Percentiles rank a stretch among this genome's conserved stretches.
Evolutionary conservation across 2,113 vertebrate species (phyloP).

Genomic region (Damaliscus lunatus): DNA sequence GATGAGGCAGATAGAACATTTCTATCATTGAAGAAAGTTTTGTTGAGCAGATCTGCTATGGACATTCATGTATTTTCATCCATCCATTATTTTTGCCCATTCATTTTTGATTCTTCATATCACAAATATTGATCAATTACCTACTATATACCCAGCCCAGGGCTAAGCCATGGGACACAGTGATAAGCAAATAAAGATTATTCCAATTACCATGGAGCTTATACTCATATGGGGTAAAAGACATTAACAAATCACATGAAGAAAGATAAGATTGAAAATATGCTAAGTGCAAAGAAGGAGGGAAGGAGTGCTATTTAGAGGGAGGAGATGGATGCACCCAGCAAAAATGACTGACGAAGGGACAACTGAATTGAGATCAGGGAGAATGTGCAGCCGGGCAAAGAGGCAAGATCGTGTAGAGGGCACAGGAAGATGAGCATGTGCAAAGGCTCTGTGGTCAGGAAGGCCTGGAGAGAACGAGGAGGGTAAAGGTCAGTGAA

Average conservation of each 20-base stretch:
- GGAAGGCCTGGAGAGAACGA: neutral
- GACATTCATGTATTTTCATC: neutral
- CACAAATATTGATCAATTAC: neutral
- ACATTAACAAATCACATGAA: neutral
- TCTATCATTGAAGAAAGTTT: neutral
- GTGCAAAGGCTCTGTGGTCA: neutral
- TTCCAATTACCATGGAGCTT: neutral
- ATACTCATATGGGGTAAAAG: neutral
- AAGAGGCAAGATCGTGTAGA: neutral
- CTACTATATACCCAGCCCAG: neutral
- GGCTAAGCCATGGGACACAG: neutral
- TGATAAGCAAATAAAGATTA: neutral
- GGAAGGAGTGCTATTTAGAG: neutral
- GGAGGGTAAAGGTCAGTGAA: neutral
- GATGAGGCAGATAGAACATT: neutral
- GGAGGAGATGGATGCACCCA: neutral
- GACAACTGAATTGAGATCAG: neutral
- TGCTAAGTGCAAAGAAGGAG: neutral
- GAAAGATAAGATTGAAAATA: neutral
- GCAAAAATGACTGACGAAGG: neutral
- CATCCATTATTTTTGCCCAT: neutral
- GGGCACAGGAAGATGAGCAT: neutral
- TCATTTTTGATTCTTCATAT: neutral
- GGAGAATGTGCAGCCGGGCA: neutral
- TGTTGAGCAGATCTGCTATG: neutral